Evolutionary conservation across 1,140 invertebrate species (phyloP).

Genomic region (Contarinia nasturtii): DNA sequence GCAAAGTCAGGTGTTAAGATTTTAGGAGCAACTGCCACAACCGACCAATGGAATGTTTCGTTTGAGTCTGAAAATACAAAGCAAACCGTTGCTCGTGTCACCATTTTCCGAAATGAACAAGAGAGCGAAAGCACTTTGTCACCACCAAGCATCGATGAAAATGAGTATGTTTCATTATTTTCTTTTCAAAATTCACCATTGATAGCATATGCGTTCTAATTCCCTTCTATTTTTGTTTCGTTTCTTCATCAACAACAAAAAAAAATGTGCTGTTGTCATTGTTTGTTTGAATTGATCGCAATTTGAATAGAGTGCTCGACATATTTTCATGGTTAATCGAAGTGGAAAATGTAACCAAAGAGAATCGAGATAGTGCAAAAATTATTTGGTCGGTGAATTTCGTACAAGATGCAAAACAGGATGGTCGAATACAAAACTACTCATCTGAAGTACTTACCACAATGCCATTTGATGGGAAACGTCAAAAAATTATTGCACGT

Average conservation of each 20-base stretch:
- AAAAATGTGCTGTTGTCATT: no score
- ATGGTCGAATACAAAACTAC: constrained; percentile 22
- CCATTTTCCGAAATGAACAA: constrained; percentile 48
- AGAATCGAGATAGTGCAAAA: constrained; percentile 56
- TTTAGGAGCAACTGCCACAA: constrained; percentile 56
- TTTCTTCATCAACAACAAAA: no score
- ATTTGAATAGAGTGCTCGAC: constrained; percentile 43
- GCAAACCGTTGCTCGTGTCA: constrained; percentile 68
- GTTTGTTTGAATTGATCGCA: no score
- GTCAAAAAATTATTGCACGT: constrained; percentile 56
- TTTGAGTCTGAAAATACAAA: constrained; percentile 59
- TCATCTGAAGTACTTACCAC: not conserved
- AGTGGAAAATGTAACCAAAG: constrained; percentile 60
- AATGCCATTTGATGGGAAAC: constrained; percentile 29
- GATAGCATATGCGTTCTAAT: no score
- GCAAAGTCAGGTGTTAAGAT: constrained; percentile 70
- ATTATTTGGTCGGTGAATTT: constrained; percentile 65
- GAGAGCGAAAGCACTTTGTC: constrained; percentile 7
- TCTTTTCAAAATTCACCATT: not conserved
- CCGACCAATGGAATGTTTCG: constrained; percentile 64
- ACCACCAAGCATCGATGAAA: constrained; percentile 1
- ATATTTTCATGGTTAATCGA: constrained; percentile 81
- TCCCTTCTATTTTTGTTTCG: no score
- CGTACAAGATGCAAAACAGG: constrained; percentile 39
- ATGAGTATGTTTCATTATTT: constrained; percentile 3